These are phyloP conservation scores for Rhodinocichla rosea DNA, from an alignment of 2,113 vertebrate genomes.

Conservation along the genomic window DNA sequence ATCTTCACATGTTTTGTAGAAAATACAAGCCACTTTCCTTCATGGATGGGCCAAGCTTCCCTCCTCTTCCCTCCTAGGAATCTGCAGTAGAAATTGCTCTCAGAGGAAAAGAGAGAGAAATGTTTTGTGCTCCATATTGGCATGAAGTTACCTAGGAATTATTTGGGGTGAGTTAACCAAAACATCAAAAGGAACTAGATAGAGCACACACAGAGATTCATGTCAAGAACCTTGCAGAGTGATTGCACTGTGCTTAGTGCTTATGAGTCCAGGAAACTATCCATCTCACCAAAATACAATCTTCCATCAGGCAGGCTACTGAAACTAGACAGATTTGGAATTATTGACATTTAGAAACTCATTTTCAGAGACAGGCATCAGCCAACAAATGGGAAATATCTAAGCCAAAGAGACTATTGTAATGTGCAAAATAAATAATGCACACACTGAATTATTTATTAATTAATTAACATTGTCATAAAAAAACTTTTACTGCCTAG, in stretches of 20 bases:
- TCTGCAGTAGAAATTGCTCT: not conserved
- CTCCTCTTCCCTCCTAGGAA: not conserved
- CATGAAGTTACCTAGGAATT: not conserved
- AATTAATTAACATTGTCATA: not conserved
- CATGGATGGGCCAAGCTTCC: not conserved
- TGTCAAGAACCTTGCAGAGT: not conserved
- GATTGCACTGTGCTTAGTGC: not conserved
- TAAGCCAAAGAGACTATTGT: not conserved
- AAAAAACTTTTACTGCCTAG: not conserved
- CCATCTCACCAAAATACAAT: not conserved
- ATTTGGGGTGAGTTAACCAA: not conserved
- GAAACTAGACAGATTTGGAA: not conserved
- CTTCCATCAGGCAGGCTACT: not conserved
- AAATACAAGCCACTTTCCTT: not conserved
- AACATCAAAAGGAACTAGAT: not conserved
- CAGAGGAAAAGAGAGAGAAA: not conserved
- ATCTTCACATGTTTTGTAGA: not conserved
- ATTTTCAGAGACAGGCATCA: not conserved
- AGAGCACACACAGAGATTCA: not conserved
- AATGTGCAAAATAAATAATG: slow-evolving; percentile 11
- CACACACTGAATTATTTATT: not conserved
- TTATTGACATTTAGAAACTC: not conserved
- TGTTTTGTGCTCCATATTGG: not conserved
- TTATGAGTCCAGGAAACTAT: not conserved
- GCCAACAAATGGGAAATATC: not conserved